These are phyloP conservation scores for Pseudomyrmex flavicornis DNA, from an alignment of 1,140 invertebrate species.

Conservation along the genomic window DNA sequence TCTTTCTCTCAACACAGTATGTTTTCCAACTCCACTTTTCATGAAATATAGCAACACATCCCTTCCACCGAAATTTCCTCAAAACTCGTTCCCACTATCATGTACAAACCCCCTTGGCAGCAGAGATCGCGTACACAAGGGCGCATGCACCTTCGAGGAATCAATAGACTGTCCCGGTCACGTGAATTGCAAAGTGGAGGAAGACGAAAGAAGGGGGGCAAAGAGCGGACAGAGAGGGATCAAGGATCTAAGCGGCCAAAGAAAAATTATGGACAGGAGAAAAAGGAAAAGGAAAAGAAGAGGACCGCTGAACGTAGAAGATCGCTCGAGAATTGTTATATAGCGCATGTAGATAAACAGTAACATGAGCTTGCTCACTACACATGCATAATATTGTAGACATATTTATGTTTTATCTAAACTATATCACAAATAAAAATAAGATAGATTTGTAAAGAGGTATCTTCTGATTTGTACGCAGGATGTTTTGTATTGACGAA, in stretches of 20 bases:
- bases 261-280: background rate
- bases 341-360: conserved; percentile 72
- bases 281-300: background rate
- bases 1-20: background rate
- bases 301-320: conserved; percentile 22
- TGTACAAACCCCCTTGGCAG: conserved; percentile 67
- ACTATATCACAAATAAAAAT: background rate
- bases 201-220: conserved; percentile 1
- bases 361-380: conserved; percentile 30
- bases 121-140: conserved; percentile 76
- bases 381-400: conserved; percentile 32
- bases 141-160: conserved; percentile 80
- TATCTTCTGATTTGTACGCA: too few species aligned
- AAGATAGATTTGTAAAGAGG: too few species aligned
- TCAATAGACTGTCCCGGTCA: conserved; percentile 81
- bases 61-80: conserved; percentile 48
- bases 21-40: conserved; percentile 42
- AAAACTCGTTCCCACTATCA: conserved; percentile 54
- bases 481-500: too few species aligned
- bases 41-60: conserved; percentile 48
- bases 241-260: conserved; percentile 33
- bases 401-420: background rate
- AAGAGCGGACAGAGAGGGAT: conserved; percentile 5
- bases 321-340: conserved; percentile 65
- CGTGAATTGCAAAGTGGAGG: conserved; percentile 74